These are phyloP conservation scores for Volucella inflata DNA, from an alignment of 2,888 invertebrate genomes.

Conservation along the genomic window DNA sequence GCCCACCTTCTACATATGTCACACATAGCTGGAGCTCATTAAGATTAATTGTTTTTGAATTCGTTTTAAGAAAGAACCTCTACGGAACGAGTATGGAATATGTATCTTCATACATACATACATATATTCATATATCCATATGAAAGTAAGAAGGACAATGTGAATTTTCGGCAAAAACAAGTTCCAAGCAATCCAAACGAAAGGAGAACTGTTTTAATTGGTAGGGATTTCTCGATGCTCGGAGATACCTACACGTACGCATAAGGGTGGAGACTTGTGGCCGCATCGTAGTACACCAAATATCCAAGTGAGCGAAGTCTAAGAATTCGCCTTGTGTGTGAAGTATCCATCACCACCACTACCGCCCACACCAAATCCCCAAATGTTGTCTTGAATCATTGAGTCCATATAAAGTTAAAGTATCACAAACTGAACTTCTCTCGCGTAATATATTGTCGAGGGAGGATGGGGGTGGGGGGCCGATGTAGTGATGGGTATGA, in stretches of 20 bases:
- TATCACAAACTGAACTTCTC: slow-evolving; percentile 74
- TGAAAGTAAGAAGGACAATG: slow-evolving; percentile 52
- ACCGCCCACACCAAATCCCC: not conserved
- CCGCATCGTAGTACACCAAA: slow-evolving; percentile 57
- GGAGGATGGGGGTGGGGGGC: not conserved
- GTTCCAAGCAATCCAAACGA: slow-evolving; percentile 65
- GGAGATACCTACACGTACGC: slow-evolving; percentile 73
- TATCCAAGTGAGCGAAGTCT: slow-evolving; percentile 63
- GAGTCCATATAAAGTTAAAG: slow-evolving; percentile 75
- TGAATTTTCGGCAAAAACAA: slow-evolving; percentile 66
- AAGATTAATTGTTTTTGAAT: slow-evolving; percentile 73
- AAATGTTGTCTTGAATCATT: slow-evolving; percentile 48
- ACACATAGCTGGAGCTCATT: slow-evolving; percentile 68
- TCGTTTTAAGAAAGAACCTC: slow-evolving; percentile 12
- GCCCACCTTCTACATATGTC: slow-evolving; percentile 74
- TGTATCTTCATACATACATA: slow-evolving; percentile 4
- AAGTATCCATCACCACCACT: slow-evolving; percentile 45
- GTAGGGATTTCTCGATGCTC: slow-evolving; percentile 70
- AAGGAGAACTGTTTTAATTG: slow-evolving; percentile 75
- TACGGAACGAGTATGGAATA: not conserved
- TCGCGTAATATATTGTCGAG: slow-evolving; percentile 63
- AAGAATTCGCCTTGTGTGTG: slow-evolving; percentile 70
- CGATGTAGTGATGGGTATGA: not conserved
- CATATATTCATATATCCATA: not conserved
- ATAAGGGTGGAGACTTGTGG: slow-evolving; percentile 76